Conservation (phyloP, 2,888 invertebrate species). For the Zaprionus lineosus region DNA sequence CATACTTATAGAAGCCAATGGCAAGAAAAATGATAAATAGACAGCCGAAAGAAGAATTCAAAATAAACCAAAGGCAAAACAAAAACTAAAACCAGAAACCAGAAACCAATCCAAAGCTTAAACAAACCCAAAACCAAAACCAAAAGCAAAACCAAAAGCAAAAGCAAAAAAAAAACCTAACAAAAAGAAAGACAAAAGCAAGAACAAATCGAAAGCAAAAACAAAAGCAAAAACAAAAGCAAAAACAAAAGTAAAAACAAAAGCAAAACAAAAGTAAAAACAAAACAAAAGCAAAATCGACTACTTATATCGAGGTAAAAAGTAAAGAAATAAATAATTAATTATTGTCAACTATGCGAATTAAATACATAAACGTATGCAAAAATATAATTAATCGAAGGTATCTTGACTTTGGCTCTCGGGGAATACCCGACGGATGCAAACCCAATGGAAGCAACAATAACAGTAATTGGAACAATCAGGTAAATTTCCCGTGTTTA, state of each 20-base stretch:
- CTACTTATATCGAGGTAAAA: no score
- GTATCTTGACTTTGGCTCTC: conserved; percentile 4
- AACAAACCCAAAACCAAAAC: background rate
- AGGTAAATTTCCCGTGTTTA: conserved; percentile 48
- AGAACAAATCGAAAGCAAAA: conserved; percentile 10
- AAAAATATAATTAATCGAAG: no score
- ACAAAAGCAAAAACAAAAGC: background rate
- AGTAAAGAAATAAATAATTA: conserved; percentile 28
- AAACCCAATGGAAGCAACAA: no score
- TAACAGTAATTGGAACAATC: conserved; percentile 12
- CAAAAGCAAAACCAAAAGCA: conserved; percentile 3
- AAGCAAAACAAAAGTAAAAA: background rate
- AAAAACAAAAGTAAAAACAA: background rate
- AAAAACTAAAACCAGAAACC: background rate
- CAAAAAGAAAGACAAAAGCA: conserved; percentile 1
- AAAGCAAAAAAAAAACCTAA: background rate
- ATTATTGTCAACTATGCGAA: conserved; percentile 42
- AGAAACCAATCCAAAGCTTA: background rate
- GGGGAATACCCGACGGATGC: no score
- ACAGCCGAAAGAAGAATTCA: no score
- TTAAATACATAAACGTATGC: conserved; percentile 44
- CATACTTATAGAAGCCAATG: conserved; percentile 18
- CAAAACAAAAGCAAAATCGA: no score
- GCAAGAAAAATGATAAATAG: conserved; percentile 12
- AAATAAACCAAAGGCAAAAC: no score